Evolutionary conservation across 2,888 invertebrate genomes (phyloP), one percentile per base, ranked within the genome.

Genomic region (Lasioglossum figueresi): DNA sequence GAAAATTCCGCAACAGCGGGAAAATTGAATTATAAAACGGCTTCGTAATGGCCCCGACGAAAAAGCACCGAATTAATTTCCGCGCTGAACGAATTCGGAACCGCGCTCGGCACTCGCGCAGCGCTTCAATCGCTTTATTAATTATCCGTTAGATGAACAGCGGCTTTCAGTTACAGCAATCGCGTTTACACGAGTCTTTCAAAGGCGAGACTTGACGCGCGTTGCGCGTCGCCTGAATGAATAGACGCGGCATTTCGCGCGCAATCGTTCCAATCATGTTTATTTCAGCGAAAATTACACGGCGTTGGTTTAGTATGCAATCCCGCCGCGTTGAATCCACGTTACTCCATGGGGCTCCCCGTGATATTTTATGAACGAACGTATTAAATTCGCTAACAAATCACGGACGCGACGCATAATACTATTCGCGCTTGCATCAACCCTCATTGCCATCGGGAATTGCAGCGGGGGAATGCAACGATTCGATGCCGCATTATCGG

Each of bases 351-450:
- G 12, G 74, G 48, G 73, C 76, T 76, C n/a, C n/a, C n/a, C 45
- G 77, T 48, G 48, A 70, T 78, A 82, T 77, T 87, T 87, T 68
- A 56, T 5, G 52, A 37, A 63, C 12, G 66, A 52, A 59, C 45
- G 23, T 52, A 76, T 85, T 82, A 80, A 82, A 85, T 83, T 83
- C 75, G 48, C 66, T 73, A 70, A 85, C 83, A 79, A 82, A 85
- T 85, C 43, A 43, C 45, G 48, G 4, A n/a, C 63, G 70, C 63
- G 48, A 34, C 68, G 19, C 63, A 66, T 76, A 59, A 73, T 52
- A 45, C 8, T 14, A 34, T 40, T 10, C 4, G 2, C 19, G 59
- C 23, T 12, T 31, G 19, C 40, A 48, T 40, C n/a, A 27, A 40
- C 31, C 19, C 71, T 70, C 34, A 6, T 45, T 31, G 40, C 10